Base-by-base conservation (phyloP, 2,888 invertebrate species). In the Meiosimyza platycephala region DNA sequence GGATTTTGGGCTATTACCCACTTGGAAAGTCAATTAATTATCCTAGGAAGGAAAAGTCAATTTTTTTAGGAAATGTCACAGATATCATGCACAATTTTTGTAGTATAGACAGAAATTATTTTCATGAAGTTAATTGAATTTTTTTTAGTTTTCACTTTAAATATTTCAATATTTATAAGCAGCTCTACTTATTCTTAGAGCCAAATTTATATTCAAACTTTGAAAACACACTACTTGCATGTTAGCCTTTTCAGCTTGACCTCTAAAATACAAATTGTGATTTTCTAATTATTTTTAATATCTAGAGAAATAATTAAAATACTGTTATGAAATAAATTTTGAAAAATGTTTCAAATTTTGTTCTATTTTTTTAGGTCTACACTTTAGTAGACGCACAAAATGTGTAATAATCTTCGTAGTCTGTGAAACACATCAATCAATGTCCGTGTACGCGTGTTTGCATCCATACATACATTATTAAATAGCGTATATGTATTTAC, bases 361-460 rank as follows among this genome's bases (percentile, higher is more conserved):
- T 62, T 62, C 3, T 66, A 28, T n/a, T 54, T 52, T 28, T 63
- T 62, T 6, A 40, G 11, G 18, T 51, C 9, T 54, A 28, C 28
- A 4, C 28, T 28, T 28, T 28, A 28, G 28, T 28, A 28, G 28
- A 28, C n/a, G 51, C 18, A 50, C 28, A 13, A 18, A 55, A 57
- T 59, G 6, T 48, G 68, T 52, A 40, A 57, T 28, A 50, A 59
- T 67, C 16, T 71, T 68, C 55, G 64, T 63, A 63, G 68, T 67
- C 64, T 68, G 74, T 59, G 65, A 59, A 67, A 68, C 60, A 65
- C 54, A 75, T 75, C 70, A 71, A 71, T 75, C 74, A 74, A 65
- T 70, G 60, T 68, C 57, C 47, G 33, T 28, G 55, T 9, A 12
- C 47, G 11, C 50, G 13, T 68, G 18, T 52, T 33, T 59, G 59